Conservation (phyloP, 2,888 invertebrate genomes). For the Adelognathus sp. region DNA sequence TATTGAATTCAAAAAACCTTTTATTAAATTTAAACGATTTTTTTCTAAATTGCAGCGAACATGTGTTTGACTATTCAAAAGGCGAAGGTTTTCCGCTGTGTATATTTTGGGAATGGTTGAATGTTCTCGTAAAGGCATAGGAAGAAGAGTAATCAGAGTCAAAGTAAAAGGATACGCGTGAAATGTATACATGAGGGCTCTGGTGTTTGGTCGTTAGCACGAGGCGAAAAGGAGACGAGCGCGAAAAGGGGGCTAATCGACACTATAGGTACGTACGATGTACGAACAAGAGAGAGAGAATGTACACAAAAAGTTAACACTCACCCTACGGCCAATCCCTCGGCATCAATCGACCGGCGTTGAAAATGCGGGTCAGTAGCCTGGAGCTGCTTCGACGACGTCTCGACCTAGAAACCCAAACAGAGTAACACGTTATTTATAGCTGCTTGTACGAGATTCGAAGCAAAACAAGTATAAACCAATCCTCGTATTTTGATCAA, state of each 20-base stretch:
- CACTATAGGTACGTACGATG: background rate
- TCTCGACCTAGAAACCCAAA: conserved; percentile 44
- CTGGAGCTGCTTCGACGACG: conserved; percentile 27
- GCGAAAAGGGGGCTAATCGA: conserved; percentile 11
- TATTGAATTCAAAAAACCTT: too few species aligned
- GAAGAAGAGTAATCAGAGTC: too few species aligned
- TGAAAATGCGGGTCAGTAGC: conserved; percentile 47
- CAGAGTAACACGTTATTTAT: conserved; percentile 8
- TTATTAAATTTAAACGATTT: too few species aligned
- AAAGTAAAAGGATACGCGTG: too few species aligned
- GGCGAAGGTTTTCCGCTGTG: too few species aligned
- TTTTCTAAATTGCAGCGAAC: too few species aligned
- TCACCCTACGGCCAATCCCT: conserved; percentile 43
- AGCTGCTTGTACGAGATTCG: background rate
- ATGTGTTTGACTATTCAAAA: too few species aligned
- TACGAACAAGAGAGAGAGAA: conserved; percentile 11
- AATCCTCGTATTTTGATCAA: too few species aligned
- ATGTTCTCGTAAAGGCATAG: too few species aligned
- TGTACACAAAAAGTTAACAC: conserved; percentile 2
- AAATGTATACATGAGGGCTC: too few species aligned
- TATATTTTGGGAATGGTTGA: too few species aligned
- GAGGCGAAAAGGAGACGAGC: background rate
- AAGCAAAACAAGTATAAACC: background rate
- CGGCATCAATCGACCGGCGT: conserved; percentile 45
- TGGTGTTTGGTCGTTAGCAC: too few species aligned